Evolutionary conservation across 2,797 vertebrate species (phyloP).

Genomic region (Scleropages formosus): DNA sequence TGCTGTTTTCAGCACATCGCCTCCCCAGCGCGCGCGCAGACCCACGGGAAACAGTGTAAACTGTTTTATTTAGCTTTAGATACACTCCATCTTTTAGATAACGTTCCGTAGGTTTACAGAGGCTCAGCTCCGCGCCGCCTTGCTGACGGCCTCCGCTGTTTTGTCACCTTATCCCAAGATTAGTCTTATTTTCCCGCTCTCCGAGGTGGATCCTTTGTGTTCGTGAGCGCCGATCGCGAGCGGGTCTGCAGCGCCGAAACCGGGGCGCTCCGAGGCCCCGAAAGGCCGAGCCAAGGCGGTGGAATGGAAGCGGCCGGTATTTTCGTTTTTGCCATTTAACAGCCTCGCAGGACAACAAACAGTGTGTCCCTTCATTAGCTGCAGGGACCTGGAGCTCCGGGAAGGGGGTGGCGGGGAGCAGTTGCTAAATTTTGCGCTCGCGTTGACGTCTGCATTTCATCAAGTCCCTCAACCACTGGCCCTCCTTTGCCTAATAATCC

Average conservation of each 20-base stretch:
- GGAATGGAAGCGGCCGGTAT: constrained; percentile 71
- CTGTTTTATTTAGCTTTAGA: constrained; percentile 8
- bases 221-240: constrained; percentile 55
- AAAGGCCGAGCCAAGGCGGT: constrained; percentile 70
- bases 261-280: constrained; percentile 68
- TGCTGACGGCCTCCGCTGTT: constrained; percentile 44
- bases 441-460: constrained; percentile 74
- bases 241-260: constrained; percentile 64
- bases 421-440: constrained; percentile 60
- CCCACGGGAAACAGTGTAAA: too few species aligned
- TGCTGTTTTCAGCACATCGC: too few species aligned
- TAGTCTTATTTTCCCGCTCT: constrained; percentile 47
- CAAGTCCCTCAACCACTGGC: constrained; percentile 51
- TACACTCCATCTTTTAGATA: too few species aligned
- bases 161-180: constrained; percentile 43
- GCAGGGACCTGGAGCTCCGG: constrained; percentile 50
- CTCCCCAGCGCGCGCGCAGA: too few species aligned
- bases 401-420: constrained; percentile 44
- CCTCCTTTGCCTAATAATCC: constrained; percentile 24
- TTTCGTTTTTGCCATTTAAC: constrained; percentile 68
- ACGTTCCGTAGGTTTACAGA: neutral
- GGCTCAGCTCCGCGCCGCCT: constrained; percentile 9
- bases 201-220: constrained; percentile 56
- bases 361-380: constrained; percentile 68
- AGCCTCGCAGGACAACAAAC: constrained; percentile 60